Base-by-base conservation (phyloP, 2,113 vertebrate species). In the Megaceryle torquata region DNA sequence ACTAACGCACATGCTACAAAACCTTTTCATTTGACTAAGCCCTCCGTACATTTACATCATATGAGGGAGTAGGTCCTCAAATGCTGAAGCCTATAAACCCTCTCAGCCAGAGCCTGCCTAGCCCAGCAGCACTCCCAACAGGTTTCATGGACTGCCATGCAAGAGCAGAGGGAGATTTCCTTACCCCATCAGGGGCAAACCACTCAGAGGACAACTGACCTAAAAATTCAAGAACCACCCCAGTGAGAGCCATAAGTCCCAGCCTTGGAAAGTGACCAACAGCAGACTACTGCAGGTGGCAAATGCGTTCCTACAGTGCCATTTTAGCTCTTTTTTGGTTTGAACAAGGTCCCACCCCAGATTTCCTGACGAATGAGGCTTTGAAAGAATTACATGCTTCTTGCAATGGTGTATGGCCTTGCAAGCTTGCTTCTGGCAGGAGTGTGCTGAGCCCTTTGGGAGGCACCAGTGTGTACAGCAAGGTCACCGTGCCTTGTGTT, bases 281-380 rank as follows among this genome's bases (percentile, higher is more conserved):
- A 74, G 68, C 76, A 88, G 91, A 78, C 26, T 53, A 65, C 70
- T 3, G 29, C 87, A 87, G 61, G 70, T 74, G 82, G 48, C 69
- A 81, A 84, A 82, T 3, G 0, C 51, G 78, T 81, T 59, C 81
- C 81, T 54, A 56, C 28, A 6, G 41, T 21, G 72, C 53, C 53
- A 69, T 85, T 91, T 94, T 5, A 77, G 54, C 63, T 95, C 67
- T 69, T 94, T 68, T 78, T 57, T 17, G 41, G 41, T 72, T 82
- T 86, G 86, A 93, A 88, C 9, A 4, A 90, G 59, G 54, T 81
- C 54, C 86, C 68, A 86, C 28, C 46, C 37, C 21, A 86, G 44
- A 72, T 83, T 69, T 95, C 51, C 61, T 72, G 26, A 44, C 4
- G 15, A 85, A 65, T 26, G 37, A 91, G 80, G 79, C 70, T 91